Conservation (phyloP, 2,113 vertebrate genomes). For the Lophochroa leadbeateri region DNA sequence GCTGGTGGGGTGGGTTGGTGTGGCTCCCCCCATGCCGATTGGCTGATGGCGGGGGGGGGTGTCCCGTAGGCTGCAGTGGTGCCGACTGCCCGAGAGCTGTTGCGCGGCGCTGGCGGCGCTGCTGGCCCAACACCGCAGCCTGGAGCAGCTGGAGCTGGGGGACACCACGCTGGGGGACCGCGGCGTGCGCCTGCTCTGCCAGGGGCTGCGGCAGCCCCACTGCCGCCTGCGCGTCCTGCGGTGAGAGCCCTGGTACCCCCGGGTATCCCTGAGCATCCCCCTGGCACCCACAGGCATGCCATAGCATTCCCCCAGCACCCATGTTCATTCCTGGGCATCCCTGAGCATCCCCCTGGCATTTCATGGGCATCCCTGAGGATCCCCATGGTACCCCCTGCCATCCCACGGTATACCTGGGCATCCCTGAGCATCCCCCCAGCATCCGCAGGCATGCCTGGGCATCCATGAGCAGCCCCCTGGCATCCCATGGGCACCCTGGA, state of each 20-base stretch:
- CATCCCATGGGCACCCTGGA: too few relatives aligned
- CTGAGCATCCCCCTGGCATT: too few relatives aligned
- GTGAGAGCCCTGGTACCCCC: neutral
- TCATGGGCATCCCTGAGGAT: too few relatives aligned
- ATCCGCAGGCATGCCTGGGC: too few relatives aligned
- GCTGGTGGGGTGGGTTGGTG: neutral
- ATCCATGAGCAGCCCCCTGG: too few relatives aligned
- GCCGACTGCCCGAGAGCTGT: neutral
- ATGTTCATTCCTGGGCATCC: fast-evolving
- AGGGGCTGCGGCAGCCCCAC: neutral
- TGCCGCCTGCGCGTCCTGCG: neutral
- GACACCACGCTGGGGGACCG: neutral
- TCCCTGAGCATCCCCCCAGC: too few relatives aligned
- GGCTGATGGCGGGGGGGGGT: neutral
- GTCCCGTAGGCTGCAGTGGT: constrained; percentile 3
- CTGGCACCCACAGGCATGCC: too few relatives aligned
- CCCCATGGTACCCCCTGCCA: neutral
- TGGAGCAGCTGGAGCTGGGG: neutral
- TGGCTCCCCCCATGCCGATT: neutral
- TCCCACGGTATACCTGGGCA: neutral
- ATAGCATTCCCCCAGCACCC: too few relatives aligned
- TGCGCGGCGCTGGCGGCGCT: neutral
- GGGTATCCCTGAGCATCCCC: neutral
- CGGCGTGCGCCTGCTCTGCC: neutral
- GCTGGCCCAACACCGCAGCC: neutral